These are phyloP conservation scores for Trogon surrucura DNA, from an alignment of 2,113 vertebrate genomes.

Conservation along the genomic window DNA sequence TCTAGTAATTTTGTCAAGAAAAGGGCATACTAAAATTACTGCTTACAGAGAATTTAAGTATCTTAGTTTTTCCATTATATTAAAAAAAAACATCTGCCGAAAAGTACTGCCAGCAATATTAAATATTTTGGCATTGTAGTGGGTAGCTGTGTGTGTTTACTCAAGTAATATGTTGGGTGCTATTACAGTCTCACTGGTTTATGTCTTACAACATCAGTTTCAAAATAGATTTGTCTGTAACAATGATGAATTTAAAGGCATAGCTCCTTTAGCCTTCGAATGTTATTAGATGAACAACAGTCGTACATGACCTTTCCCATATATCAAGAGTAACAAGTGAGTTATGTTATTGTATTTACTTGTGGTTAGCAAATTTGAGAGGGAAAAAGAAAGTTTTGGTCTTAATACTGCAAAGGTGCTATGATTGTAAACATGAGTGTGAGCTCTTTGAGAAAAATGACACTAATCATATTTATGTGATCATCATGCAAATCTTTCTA, in stretches of 20 bases:
- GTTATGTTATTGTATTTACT: background rate
- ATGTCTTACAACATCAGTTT: background rate
- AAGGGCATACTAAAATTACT: background rate
- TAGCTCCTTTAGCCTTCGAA: background rate
- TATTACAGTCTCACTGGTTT: background rate
- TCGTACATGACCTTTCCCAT: background rate
- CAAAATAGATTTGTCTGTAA: background rate
- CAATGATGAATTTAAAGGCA: background rate
- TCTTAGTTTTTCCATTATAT: background rate
- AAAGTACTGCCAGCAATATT: background rate
- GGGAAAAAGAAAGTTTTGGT: background rate
- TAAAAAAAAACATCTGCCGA: background rate
- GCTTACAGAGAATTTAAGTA: background rate
- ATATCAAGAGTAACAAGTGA: background rate
- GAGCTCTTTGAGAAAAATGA: background rate
- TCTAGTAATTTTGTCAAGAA: background rate
- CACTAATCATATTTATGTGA: background rate
- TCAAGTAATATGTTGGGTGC: background rate
- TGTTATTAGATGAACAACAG: background rate
- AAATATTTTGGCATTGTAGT: background rate
- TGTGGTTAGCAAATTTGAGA: background rate
- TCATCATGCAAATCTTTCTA: background rate
- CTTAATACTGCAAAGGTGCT: background rate
- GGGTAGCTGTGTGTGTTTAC: background rate
- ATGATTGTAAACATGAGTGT: background rate